Evolutionary conservation across 2,797 vertebrate species (phyloP), one percentile per base, ranked within the genome.

Genomic region (Sciurus vulgaris): DNA sequence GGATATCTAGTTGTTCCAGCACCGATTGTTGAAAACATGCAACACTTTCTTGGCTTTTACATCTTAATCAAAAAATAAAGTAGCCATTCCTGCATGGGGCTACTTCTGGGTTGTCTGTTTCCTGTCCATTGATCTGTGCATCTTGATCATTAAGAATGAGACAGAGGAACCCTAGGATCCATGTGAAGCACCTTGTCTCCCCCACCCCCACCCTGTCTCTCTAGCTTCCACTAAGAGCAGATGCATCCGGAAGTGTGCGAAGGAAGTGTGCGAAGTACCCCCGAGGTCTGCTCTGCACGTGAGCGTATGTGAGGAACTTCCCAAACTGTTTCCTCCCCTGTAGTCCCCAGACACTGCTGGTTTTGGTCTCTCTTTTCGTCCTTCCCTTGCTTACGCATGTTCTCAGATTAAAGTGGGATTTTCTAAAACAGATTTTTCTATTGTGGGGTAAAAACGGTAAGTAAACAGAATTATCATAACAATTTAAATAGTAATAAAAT

Each of bases 401-500:
- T 97, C 95, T 91, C 96, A 98, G 96, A 98, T 97, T 97, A 98
- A 98, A 98, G 98, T 94, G 96, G 87, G 97, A 91, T 94, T 86
- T 91, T 97, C 97, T 97, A 82, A 98, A 98, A 93, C 97, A 98
- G 98, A 97, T 97, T 98, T 97, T 98, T 98, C 95, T 98, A 98
- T 92, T 96, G 86, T 97, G 94, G 98, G 97, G 97, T 98, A 97
- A 98, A 96, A 96, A 84, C 70, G 33, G 18, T 93, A 97, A 97
- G 97, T 96, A 97, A 98, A 98, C 98, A 98, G 97, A 98, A 97
- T 97, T 98, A 98, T 98, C 97, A 86, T 97, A 98, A 97, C 98
- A 98, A 98, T 99, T 98, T 98, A 98, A 98, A 98, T 98, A 98
- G 98, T 98, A 98, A 98, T 98, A 98, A 98, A 98, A 98, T 98